These are phyloP conservation scores for Bhutanitis thaidina DNA, from an alignment of 2,888 invertebrate genomes.

Conservation along the genomic window DNA sequence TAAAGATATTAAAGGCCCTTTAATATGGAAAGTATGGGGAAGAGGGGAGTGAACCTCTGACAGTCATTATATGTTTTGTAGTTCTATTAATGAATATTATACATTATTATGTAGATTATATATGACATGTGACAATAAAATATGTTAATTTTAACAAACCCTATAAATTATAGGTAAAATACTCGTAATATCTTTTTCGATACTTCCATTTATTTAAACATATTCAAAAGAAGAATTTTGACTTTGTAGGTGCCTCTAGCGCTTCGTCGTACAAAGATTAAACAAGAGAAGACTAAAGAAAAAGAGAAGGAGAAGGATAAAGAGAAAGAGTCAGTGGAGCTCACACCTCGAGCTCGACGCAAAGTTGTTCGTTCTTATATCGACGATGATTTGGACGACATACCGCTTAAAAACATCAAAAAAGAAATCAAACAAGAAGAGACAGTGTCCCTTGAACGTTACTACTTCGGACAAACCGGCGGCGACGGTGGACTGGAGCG, in stretches of 20 bases:
- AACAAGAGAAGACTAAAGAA: constrained; percentile 47
- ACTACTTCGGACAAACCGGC: constrained; percentile 81
- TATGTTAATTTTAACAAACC: too few species aligned
- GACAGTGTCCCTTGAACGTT: constrained; percentile 81
- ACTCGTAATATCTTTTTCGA: too few species aligned
- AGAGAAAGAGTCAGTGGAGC: constrained; percentile 23
- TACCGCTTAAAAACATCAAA: constrained; percentile 64
- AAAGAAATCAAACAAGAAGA: constrained; percentile 62
- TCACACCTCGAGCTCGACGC: constrained; percentile 41
- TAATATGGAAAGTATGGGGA: too few species aligned
- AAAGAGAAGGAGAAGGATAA: constrained; percentile 10
- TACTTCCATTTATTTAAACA: too few species aligned
- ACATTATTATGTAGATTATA: too few species aligned
- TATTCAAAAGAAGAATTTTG: too few species aligned
- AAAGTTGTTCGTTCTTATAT: constrained; percentile 53
- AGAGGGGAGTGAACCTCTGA: too few species aligned
- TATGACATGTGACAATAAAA: too few species aligned
- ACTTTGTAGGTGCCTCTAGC: constrained; percentile 58
- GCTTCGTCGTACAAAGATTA: constrained; percentile 62
- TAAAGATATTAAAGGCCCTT: too few species aligned
- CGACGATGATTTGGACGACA: constrained; percentile 56
- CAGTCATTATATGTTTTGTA: too few species aligned
- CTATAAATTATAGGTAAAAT: too few species aligned
- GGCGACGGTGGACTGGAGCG: constrained; percentile 37
- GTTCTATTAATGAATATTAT: too few species aligned